Evolutionary conservation across 2,113 vertebrate genomes (phyloP), one percentile per base, ranked within the genome.

Genomic region (Stegastes partitus): DNA sequence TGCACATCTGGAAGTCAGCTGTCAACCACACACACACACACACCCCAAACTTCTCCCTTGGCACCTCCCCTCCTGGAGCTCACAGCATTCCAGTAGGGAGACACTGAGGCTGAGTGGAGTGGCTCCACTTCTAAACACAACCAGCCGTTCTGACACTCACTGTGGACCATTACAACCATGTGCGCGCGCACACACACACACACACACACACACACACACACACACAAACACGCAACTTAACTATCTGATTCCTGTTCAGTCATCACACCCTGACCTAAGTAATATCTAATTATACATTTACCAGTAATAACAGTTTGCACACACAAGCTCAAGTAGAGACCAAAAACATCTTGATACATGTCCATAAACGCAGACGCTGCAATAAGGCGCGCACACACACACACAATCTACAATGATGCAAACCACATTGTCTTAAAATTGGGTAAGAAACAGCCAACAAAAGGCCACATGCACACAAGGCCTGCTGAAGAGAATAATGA

Each of bases 1-100:
- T 69, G 58, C 91, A 94, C 94, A 95, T 95, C 94, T 95, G 94
- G 93, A 94, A 92, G 87, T 93, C 93, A 95, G 93, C 94, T 94
- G 94, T 94, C 92, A 93, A 77, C 80, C 84, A 44, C 68, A 79
- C 68, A 80, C 78, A 54, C 71, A 84, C 61, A 77, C 81, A 66
- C 75, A 75, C 42, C 68, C 23, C 44, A 67, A 62, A 59, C 72
- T 23, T 54, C 70, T 89, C 78, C 78, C 74, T 75, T 69, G 66
- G 87, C 86, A 83, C 86, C 91, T 89, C 83, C 90, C 84, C 82
- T 90, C 77, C 86, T 87, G 89, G 83, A 92, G 85, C 85, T 86
- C 67, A 59, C 87, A 86, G 89, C 92, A 93, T 94, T 94, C 93
- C 92, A 91, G 85, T 86, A 90, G 87, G 91, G 93, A 93, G 93